Conservation (phyloP, 1,140 invertebrate species). For the Arion vulgaris region DNA sequence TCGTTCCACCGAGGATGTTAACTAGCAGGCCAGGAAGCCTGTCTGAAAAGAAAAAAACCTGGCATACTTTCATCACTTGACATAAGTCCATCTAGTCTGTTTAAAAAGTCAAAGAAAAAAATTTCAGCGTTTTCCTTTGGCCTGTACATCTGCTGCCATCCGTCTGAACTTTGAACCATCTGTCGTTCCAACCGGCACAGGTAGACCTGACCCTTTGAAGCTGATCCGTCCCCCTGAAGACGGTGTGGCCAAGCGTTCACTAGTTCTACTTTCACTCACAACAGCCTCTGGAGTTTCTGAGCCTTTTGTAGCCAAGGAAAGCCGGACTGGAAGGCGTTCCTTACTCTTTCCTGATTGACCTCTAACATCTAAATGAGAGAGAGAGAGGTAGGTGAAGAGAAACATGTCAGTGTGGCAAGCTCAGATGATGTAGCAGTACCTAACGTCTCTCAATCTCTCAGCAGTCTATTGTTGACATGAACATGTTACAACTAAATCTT, state of each 20-base stretch:
- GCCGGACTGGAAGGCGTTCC: conserved; percentile 62
- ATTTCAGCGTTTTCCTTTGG: conserved; percentile 39
- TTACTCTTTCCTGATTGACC: conserved; percentile 55
- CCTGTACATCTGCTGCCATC: conserved; percentile 54
- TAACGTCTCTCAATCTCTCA: no score
- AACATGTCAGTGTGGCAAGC: background rate
- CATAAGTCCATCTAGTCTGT: no score
- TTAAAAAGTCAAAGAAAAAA: no score
- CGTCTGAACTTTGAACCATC: conserved; percentile 65
- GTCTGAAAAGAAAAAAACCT: no score
- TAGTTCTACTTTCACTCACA: conserved; percentile 56
- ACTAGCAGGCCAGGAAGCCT: no score
- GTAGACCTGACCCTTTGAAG: conserved; percentile 65
- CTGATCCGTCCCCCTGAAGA: conserved; percentile 67
- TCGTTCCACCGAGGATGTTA: no score
- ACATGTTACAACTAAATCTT: no score
- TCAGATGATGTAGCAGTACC: no score
- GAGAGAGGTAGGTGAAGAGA: conserved; percentile 40
- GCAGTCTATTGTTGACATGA: no score
- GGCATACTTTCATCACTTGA: no score
- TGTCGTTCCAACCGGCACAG: conserved; percentile 61
- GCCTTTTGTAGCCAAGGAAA: conserved; percentile 61
- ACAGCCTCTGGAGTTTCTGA: conserved; percentile 53
- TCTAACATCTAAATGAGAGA: conserved; percentile 55
- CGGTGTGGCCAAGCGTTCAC: conserved; percentile 66